Evolutionary conservation across 2,888 invertebrate species (phyloP), one percentile per base, ranked within the genome.

Genomic region (Oithona nana): DNA sequence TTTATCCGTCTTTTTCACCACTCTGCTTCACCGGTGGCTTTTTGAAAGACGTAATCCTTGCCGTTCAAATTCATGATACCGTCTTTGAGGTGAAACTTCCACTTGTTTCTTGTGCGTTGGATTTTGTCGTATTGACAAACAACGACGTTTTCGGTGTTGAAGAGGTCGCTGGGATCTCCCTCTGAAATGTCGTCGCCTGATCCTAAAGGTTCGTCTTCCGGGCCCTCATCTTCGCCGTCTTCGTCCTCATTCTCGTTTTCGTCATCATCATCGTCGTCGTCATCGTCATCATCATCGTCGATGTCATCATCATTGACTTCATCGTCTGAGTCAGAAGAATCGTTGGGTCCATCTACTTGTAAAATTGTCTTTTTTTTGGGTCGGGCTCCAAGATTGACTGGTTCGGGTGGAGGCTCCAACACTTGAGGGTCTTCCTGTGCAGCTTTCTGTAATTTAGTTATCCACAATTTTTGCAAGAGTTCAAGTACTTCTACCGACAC

Each of bases 111-210:
- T 13, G 59, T 30, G 30, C 57, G 24, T 50, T 67, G 66, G 73
- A 88, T 88, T 80, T 98, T 98, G 76, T 98, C 98, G 76, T 97
- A 98, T 75, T 98, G 98, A 74, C 98, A 99, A 64, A 98, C 97
- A 65, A 99, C 92, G 64, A 98, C 95, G 78, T 98, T 97, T 69
- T 98, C 97, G 51, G 97, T 94, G 70, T 98, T 97, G 77, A 97
- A 98, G 72, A 97, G 80, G 73, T 95, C 94, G 66, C 84, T 80
- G 0, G 89, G 85, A 65, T 80, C 80, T 70, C 94, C 95, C 64
- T 80, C 80, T 57, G 94, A 94, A 4, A 95, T 93, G 76, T 97
- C 95, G 75, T 97, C 97, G 69, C 84, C 92, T 3, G 93, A 93
- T 74, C 95, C 95, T 0, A 97, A 76, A 0, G 95, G 95, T 71